These are phyloP conservation scores for Vireo altiloquus DNA, from an alignment of 2,113 vertebrate species.

Conservation along the genomic window DNA sequence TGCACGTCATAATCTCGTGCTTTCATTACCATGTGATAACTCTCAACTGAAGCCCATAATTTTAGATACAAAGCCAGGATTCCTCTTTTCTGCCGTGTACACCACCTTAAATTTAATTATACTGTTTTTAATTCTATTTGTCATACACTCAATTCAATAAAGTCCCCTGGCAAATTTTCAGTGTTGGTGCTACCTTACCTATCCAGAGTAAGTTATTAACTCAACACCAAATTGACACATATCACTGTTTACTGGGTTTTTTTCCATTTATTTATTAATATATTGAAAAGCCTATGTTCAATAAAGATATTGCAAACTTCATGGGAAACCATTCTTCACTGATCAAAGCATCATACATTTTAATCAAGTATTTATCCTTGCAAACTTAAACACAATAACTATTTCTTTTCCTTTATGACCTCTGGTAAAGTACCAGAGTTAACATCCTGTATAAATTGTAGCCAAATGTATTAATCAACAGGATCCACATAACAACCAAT, in stretches of 20 bases:
- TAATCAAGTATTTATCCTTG: not conserved
- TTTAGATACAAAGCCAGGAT: not conserved
- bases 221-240: not conserved
- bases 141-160: not conserved
- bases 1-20: not conserved
- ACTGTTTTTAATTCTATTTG: not conserved
- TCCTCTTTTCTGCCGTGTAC: not conserved
- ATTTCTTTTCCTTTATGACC: not conserved
- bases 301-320: not conserved
- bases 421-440: not conserved
- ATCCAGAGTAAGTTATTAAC: not conserved
- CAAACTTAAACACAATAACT: not conserved
- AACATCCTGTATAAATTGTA: not conserved
- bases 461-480: not conserved
- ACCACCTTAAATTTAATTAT: not conserved
- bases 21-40: not conserved
- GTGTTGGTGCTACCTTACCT: not conserved
- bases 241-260: not conserved
- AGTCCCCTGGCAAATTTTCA: not conserved
- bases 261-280: not conserved
- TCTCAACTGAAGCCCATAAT: not conserved
- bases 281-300: not conserved
- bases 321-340: not conserved
- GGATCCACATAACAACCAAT: not conserved
- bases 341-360: not conserved